Conservation (phyloP, 2,797 vertebrate species). For the Adrianichthys oophorus region DNA sequence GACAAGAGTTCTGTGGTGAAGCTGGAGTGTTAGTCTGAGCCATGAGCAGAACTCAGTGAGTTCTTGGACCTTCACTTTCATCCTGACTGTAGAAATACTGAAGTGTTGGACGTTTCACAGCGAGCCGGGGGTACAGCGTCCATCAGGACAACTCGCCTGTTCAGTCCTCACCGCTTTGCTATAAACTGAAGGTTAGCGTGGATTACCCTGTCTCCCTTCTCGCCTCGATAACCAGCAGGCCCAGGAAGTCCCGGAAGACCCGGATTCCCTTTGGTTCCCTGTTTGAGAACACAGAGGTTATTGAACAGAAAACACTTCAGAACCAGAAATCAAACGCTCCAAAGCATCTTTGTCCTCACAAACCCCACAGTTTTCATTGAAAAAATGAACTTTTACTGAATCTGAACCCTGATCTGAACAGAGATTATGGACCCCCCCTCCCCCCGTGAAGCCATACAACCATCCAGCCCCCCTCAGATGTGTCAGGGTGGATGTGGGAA, state of each 20-base stretch:
- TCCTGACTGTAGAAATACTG: no score
- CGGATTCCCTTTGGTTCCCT: conserved; percentile 88
- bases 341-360: conserved; percentile 7
- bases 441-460: not conserved
- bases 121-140: no score
- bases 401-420: conserved; percentile 9
- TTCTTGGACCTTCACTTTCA: no score
- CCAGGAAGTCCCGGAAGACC: conserved; percentile 93
- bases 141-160: no score
- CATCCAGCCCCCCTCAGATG: conserved; percentile 23
- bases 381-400: conserved; percentile 16
- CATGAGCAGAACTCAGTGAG: no score
- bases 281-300: conserved; percentile 52
- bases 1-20: no score
- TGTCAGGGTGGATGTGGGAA: conserved; percentile 58
- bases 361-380: conserved; percentile 30
- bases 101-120: no score
- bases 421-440: conserved; percentile 11
- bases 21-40: no score
- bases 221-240: conserved; percentile 86
- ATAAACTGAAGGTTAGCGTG: not conserved
- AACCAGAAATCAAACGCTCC: conserved; percentile 20
- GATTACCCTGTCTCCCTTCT: conserved; percentile 92
- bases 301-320: conserved; percentile 15
- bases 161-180: not conserved